Conservation (phyloP, 2,888 invertebrate species). For the Agrotis puta region DNA sequence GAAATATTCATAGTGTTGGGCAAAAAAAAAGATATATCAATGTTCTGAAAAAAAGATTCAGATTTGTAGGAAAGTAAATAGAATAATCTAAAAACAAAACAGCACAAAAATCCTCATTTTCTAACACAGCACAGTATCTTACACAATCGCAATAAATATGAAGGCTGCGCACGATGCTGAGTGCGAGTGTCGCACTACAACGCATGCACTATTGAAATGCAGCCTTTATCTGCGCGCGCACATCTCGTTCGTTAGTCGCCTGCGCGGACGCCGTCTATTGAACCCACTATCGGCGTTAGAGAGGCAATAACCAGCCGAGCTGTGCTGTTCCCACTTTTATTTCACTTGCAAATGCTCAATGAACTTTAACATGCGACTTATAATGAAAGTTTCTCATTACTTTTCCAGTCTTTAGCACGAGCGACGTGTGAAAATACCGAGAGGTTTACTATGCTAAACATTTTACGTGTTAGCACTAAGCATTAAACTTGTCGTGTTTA, state of each 20-base stretch:
- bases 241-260: constrained; percentile 88
- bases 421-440: constrained; percentile 45
- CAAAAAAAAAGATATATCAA: neutral
- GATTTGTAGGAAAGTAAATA: neutral
- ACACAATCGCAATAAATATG: constrained; percentile 65
- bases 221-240: constrained; percentile 82
- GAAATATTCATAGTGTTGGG: too few species aligned
- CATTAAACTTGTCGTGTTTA: constrained; percentile 24
- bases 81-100: neutral
- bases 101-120: constrained; percentile 35
- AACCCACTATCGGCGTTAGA: constrained; percentile 88
- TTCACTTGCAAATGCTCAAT: constrained; percentile 63
- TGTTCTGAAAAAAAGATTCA: neutral
- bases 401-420: constrained; percentile 47
- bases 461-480: constrained; percentile 27
- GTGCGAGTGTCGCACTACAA: constrained; percentile 62
- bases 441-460: constrained; percentile 36
- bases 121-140: constrained; percentile 51
- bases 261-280: constrained; percentile 82
- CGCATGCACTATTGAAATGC: constrained; percentile 78
- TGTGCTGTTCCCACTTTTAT: constrained; percentile 68
- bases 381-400: constrained; percentile 64
- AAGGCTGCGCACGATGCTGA: constrained; percentile 43
- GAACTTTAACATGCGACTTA: constrained; percentile 55
- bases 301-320: constrained; percentile 74